Evolutionary conservation across 2,113 vertebrate species (phyloP), one percentile per base, ranked within the genome.

Genomic region (Platichthys flesus): DNA sequence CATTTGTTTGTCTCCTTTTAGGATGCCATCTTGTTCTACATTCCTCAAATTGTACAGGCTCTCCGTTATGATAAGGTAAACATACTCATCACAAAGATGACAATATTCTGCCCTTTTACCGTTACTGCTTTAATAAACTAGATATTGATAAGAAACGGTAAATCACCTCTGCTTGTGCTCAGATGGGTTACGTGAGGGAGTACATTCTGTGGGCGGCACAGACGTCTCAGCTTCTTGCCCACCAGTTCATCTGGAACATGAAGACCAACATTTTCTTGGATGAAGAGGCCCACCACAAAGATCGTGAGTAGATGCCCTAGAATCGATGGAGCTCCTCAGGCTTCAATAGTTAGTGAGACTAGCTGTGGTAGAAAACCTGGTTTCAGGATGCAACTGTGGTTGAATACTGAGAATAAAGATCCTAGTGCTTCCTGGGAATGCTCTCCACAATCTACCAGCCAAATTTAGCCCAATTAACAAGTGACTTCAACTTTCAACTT

Each of bases 241-340:
- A 99, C 80, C 98, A 99, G 31, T 99, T 99, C 88, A 99, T 99
- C 90, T 99, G 98, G 98, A 99, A 99, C 92, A 99, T 99, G 98
- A 99, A 99, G 90, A 99, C 98, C 28, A 99, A 99, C 92, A 97
- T 98, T 90, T 99, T 92, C 89, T 55, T 98, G 85, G 98, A 99
- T 24, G 97, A 99, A 68, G 98, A 99, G 83, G 98, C 90, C 13
- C 97, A 97, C 84, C 96, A 98, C 74, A 99, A 98, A 83, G 98
- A 99, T 68, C 96, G 98, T 99, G 88, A 96, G 97, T 96, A n/a
- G 4, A 64, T 12, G n/a, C 47, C 1, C 2, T n/a, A 8, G 9
- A 2, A 31, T 18, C 47, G 58, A 24, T 9, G 4, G 14, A 57
- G 40, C 13, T 23, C n/a, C 16, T 42, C 4, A 21, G n/a, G n/a